A percentile compares a stretch with the other conserved stretches of the same genome.
phyloP scores from a whole-genome alignment of 2,797 vertebrate genomes.

The Danio aesculapii region DNA sequence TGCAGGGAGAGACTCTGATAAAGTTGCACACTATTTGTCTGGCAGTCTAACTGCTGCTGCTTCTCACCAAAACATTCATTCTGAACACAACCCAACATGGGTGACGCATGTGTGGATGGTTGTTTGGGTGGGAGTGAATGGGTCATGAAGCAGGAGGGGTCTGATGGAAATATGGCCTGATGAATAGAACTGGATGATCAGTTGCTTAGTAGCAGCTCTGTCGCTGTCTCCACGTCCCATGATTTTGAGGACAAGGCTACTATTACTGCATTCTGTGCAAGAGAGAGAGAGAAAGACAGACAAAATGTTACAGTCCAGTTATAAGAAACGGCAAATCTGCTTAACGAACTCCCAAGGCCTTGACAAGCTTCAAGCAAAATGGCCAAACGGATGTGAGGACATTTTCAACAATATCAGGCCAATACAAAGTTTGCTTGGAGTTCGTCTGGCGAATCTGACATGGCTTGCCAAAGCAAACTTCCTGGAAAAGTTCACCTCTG shows the following conservation, averaged over 20 bases:
- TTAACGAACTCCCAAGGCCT: background rate
- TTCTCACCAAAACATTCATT: slow-evolving; percentile 21
- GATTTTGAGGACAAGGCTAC: slow-evolving; percentile 99
- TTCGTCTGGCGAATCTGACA: no score
- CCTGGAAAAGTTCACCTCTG: no score
- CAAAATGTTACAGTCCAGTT: slow-evolving; percentile 5
- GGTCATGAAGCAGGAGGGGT: slow-evolving; percentile 67
- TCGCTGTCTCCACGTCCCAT: slow-evolving; percentile 98
- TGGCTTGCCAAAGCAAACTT: no score
- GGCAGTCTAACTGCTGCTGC: slow-evolving; percentile 1
- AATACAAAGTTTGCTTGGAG: no score
- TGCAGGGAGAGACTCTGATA: slow-evolving; percentile 6
- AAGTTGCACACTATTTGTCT: background rate
- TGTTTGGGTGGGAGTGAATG: slow-evolving; percentile 55
- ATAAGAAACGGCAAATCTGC: slow-evolving; percentile 2
- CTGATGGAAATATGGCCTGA: slow-evolving; percentile 77
- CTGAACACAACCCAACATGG: background rate
- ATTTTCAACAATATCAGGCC: no score
- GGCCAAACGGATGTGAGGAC: no score
- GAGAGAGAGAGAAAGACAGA: background rate
- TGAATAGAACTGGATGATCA: slow-evolving; percentile 82
- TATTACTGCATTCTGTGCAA: slow-evolving; percentile 96
- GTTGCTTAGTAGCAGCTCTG: slow-evolving; percentile 98
- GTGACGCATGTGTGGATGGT: slow-evolving; percentile 22
- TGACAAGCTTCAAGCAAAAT: no score